Evolutionary conservation across 2,888 invertebrate species (phyloP).

Genomic region (Polydrusus tereticollis): DNA sequence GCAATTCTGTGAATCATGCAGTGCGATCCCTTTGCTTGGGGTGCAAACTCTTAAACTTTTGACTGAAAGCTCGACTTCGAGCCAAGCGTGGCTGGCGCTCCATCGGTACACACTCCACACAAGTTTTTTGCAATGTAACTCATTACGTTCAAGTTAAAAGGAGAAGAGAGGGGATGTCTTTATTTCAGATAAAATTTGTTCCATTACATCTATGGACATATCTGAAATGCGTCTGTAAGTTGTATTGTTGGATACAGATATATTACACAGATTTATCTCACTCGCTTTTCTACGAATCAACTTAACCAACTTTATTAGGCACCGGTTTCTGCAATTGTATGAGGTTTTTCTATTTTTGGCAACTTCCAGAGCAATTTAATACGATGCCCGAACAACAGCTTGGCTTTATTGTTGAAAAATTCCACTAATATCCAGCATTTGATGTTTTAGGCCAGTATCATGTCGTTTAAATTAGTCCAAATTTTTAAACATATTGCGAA

Average conservation of each 20-base stretch:
- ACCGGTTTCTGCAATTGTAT: conserved; percentile 3
- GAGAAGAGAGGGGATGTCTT: background rate
- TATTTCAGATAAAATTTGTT: background rate
- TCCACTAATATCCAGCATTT: background rate
- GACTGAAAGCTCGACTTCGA: conserved; percentile 21
- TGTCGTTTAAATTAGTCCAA: background rate
- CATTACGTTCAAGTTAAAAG: background rate
- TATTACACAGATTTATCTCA: conserved; percentile 9
- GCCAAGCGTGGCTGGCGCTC: conserved; percentile 32
- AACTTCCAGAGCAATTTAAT: background rate
- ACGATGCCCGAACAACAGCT: conserved; percentile 7
- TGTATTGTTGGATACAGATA: conserved; percentile 10
- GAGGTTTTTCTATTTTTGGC: conserved; percentile 6
- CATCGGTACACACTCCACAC: conserved; percentile 43
- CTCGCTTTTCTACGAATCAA: conserved; percentile 9
- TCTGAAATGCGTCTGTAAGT: conserved; percentile 9
- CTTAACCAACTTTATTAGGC: conserved; percentile 6
- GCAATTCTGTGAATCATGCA: background rate
- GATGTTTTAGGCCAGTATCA: background rate
- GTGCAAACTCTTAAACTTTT: conserved; percentile 36
- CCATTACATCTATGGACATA: background rate
- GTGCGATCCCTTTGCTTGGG: conserved; percentile 18
- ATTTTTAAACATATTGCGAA: background rate
- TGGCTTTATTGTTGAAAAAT: conserved; percentile 9
- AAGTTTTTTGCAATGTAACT: conserved; percentile 41